Evolutionary conservation across 92 coral and sea anemone genomes (phyloP).

Genomic region (Epizoanthus stellaris): DNA sequence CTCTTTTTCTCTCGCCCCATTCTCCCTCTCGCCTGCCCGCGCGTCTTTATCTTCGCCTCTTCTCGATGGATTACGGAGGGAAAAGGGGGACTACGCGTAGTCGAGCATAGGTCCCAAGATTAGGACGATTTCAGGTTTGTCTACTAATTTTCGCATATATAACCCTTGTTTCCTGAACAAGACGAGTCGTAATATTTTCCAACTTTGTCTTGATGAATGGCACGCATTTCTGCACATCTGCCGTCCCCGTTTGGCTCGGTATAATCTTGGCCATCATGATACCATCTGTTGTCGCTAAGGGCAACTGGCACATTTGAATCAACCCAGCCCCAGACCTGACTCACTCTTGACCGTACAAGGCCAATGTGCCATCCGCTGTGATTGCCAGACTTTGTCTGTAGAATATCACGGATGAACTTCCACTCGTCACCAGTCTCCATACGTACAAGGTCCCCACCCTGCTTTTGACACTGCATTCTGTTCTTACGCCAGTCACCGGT

Average conservation of each 20-base stretch:
- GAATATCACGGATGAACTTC: constrained; percentile 12
- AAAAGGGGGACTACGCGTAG: too few relatives aligned
- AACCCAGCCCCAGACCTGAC: constrained; percentile 9
- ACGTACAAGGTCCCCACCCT: constrained; percentile 8
- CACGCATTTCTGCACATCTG: constrained; percentile 1
- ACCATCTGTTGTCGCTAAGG: constrained; percentile 10
- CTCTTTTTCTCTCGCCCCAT: too few relatives aligned
- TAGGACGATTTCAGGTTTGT: background rate
- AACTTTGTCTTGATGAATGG: background rate
- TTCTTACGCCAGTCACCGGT: constrained; percentile 15
- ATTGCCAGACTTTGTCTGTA: background rate
- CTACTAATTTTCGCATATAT: constrained; percentile 2
- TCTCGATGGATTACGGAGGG: too few relatives aligned
- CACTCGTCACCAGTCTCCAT: constrained; percentile 10
- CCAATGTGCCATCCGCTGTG: constrained; percentile 1
- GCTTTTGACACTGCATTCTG: constrained; percentile 5
- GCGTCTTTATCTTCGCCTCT: too few relatives aligned
- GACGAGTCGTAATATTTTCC: constrained; percentile 6
- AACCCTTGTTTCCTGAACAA: background rate
- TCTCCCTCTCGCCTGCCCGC: too few relatives aligned
- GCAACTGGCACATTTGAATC: background rate
- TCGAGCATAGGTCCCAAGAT: too few relatives aligned
- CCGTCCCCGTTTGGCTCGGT: constrained; percentile 14
- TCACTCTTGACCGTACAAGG: background rate
- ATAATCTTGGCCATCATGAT: background rate